phyloP scores from a whole-genome alignment of 2,797 vertebrate genomes.

The Morelia viridis region DNA sequence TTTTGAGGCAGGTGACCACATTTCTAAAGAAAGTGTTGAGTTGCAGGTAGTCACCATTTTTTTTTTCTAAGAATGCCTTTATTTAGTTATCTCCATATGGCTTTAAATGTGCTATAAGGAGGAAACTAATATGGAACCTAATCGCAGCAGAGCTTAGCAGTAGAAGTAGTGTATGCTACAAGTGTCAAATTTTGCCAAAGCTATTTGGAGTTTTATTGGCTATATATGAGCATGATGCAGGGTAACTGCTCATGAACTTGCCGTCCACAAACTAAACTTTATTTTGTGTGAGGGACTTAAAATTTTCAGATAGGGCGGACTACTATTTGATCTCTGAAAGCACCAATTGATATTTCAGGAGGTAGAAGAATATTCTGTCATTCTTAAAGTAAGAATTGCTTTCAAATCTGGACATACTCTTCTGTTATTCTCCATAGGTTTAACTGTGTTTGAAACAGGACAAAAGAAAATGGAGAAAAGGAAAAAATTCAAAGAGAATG shows the following conservation, averaged over 20 bases:
- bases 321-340: not conserved
- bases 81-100: not conserved
- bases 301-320: no score
- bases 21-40: not conserved
- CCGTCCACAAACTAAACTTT: not conserved
- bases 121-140: not conserved
- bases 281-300: not conserved
- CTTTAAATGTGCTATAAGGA: not conserved
- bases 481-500: constrained; percentile 93
- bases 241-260: not conserved
- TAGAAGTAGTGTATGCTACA: not conserved
- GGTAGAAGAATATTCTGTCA: not conserved
- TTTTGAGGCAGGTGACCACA: not conserved
- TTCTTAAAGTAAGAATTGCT: not conserved
- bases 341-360: not conserved
- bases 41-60: not conserved
- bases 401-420: not conserved
- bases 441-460: constrained; percentile 94
- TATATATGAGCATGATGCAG: not conserved
- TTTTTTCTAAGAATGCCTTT: not conserved
- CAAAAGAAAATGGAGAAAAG: constrained; percentile 90
- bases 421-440: constrained; percentile 73
- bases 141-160: not conserved
- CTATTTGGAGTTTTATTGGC: not conserved
- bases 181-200: not conserved